Evolutionary conservation across 1,140 invertebrate species (phyloP), one percentile per base, ranked within the genome.

Genomic region (Lepidurus arcticus): DNA sequence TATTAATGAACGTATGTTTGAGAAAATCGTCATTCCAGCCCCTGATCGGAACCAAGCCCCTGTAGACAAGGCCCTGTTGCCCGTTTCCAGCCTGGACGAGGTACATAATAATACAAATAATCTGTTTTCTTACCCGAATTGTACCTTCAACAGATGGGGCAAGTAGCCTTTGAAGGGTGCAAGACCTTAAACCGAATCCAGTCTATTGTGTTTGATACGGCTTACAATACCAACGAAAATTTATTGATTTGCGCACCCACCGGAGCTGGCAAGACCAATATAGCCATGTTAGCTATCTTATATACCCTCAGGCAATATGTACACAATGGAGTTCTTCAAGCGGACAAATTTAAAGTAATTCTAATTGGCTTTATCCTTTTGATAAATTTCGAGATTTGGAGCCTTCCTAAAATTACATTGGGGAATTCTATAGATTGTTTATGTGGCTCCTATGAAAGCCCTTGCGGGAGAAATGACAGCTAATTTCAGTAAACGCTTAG

Each of bases 391-490:
- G n/a, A 73, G 34, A 80, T 44, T 44, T 42, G 74, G 42, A 74
- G 79, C 77, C 26, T 79, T 45, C 21, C 75, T 53, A 47, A 16
- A 73, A 80, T 78, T n/a, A 26, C 44, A 11, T 74, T 45, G 47
- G 5, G n/a, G 13, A 7, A 16, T 43, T 11, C 24, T 75, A 6
- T 44, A 95, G 91, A 97, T 99, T 82, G 93, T 99, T 24, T 99
- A 99, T 86, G 93, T 99, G 78, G 97, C 97, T 2, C 98, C 98
- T 10, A 99, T 99, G 98, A 99, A 99, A 88, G 98, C 98, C 1
- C 85, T 99, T 24, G 98, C 98, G 1, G 91, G 96, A 44, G 98
- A 99, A 89, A 99, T 99, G 97, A 96, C 97, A 0, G 88, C 90
- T 1, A 99, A 94, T 86, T 99, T 99, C 87, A 90, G 90, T 7